These are phyloP conservation scores for Diaprepes abbreviatus DNA, from an alignment of 2,888 invertebrate genomes.

Conservation along the genomic window DNA sequence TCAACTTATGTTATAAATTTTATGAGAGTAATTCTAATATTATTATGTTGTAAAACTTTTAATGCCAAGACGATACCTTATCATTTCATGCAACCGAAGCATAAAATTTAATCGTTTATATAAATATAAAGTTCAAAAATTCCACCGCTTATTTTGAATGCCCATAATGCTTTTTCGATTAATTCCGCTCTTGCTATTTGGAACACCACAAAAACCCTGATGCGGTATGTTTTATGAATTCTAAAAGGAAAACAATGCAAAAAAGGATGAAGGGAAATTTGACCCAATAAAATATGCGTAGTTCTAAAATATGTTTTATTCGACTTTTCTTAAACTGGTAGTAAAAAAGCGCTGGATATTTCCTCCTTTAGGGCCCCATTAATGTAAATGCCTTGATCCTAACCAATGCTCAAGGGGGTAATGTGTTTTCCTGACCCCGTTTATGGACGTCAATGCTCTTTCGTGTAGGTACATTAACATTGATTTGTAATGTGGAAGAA, in stretches of 20 bases:
- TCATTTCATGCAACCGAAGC: too few relatives aligned
- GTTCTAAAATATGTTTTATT: constrained; percentile 37
- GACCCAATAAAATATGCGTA: constrained; percentile 25
- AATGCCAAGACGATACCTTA: too few relatives aligned
- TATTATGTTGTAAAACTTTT: too few relatives aligned
- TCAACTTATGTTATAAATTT: too few relatives aligned
- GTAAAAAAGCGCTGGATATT: constrained; percentile 37
- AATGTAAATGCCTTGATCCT: constrained; percentile 43
- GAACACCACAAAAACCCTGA: constrained; percentile 5
- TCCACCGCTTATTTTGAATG: too few relatives aligned
- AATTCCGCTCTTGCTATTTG: not conserved
- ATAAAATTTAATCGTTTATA: too few relatives aligned
- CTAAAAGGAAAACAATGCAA: constrained; percentile 15
- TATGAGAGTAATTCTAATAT: too few relatives aligned
- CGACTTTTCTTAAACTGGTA: constrained; percentile 25
- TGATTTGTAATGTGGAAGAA: constrained; percentile 37
- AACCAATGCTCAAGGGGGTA: constrained; percentile 37
- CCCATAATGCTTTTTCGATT: not conserved
- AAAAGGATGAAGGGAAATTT: constrained; percentile 19
- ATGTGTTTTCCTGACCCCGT: constrained; percentile 41
- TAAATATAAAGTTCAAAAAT: too few relatives aligned
- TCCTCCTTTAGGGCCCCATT: constrained; percentile 39
- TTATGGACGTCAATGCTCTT: constrained; percentile 42
- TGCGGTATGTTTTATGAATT: constrained; percentile 17
- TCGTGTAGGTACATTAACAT: constrained; percentile 39